phyloP scores from a whole-genome alignment of 2,113 vertebrate species.

The Meles meles region DNA sequence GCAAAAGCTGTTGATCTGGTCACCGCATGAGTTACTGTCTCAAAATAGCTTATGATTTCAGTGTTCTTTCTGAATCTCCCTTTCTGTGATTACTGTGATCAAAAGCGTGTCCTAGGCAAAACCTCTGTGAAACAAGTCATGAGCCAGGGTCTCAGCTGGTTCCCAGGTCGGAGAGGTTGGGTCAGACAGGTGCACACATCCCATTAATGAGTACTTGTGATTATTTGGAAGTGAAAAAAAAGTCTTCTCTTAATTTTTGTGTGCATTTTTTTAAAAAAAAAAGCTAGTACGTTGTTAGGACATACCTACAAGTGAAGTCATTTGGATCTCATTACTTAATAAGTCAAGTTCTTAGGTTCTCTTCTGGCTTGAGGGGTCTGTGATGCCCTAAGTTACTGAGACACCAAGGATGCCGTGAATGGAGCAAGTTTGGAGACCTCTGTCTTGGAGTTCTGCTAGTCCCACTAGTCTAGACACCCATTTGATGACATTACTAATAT shows the following conservation, averaged over 20 bases:
- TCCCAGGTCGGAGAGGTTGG: neutral
- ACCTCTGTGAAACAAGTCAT: neutral
- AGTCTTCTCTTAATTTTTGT: neutral
- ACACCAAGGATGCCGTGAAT: neutral
- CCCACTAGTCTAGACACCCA: neutral
- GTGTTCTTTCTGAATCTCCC: neutral
- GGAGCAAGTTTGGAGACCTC: neutral
- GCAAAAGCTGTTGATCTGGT: neutral
- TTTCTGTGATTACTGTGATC: neutral
- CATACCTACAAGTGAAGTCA: neutral
- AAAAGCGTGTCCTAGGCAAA: neutral
- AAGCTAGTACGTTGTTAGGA: neutral
- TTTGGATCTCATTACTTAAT: neutral
- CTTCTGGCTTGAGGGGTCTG: neutral
- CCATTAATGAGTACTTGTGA: neutral
- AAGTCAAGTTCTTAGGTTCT: neutral
- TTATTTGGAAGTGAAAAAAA: neutral
- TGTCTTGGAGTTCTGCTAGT: neutral
- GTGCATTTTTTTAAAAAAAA: neutral
- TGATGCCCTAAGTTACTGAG: neutral
- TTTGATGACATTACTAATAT: neutral
- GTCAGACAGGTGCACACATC: neutral
- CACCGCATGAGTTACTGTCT: neutral
- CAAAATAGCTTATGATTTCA: neutral
- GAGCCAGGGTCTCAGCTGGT: neutral